Evolutionary conservation across 2,888 invertebrate species (phyloP), one percentile per base, ranked within the genome.

Genomic region (Pristionchus arcanus): DNA sequence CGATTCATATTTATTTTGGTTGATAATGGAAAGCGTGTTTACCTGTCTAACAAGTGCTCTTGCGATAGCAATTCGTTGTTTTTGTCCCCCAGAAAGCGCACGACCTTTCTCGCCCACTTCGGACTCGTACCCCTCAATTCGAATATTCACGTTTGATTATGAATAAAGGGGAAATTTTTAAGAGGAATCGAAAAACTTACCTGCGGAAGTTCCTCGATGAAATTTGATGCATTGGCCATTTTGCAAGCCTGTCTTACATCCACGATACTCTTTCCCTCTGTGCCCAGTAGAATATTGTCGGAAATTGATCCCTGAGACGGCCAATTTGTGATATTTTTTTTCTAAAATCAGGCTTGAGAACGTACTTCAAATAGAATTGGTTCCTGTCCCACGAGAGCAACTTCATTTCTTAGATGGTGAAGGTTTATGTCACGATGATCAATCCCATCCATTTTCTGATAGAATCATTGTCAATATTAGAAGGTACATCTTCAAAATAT

Each of bases 371-470:
- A 93, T 5, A 93, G 90, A 3, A 93, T 91, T 0, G 94, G 94
- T 81, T 94, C 93, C 55, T 94, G 94, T 15, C 92, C 92, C 15
- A 94, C 94, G 0, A 94, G 90, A 13, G 93, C 92, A 16, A 94
- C 91, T 49, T 92, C 91, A 2, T 90, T 90, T 13, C 93, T 90
- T 19, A 94, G 86, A 81, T 94, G 53, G 66, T n/a, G 37, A 19
- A 83, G 16, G 13, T 68, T 34, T 16, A 91, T 74, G 3, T 19
- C 5, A 15, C 87, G 28, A 74, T 88, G 87, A 28, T 88, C 87
- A 19, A 74, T 34, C 7, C 25, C 31, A 34, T 88, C 87, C 42
- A 88, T 13, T 53, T 74, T 55, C 74, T 74, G 34, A 21, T 21
- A 31, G 34, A 37, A 5, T 28, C 19, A 66, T 25, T 25, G n/a